These are phyloP conservation scores for Lasioglossum malachurum DNA, from an alignment of 2,888 invertebrate genomes.

Conservation along the genomic window DNA sequence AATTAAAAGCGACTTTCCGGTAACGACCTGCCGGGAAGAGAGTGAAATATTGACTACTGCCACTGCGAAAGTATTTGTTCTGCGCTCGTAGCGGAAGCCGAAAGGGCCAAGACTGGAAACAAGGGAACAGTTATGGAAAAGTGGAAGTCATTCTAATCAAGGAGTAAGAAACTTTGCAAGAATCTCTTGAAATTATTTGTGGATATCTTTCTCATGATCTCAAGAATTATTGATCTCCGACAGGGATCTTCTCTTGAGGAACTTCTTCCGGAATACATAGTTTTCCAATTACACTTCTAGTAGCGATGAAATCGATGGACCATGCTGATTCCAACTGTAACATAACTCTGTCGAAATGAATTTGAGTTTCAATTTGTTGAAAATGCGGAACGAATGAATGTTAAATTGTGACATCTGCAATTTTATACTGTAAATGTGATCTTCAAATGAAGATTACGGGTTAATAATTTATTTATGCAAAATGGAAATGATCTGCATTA, in stretches of 20 bases:
- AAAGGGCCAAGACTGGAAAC: neutral
- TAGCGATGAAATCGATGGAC: neutral
- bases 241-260: neutral
- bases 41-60: slow-evolving; percentile 34
- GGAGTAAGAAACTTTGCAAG: neutral
- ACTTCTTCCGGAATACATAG: neutral
- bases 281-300: neutral
- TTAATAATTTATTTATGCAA: neutral
- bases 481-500: neutral
- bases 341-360: neutral
- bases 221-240: neutral
- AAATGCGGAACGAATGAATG: no score
- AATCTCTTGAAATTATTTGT: neutral
- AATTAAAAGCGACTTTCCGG: slow-evolving; percentile 43
- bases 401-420: no score
- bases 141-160: slow-evolving; percentile 6
- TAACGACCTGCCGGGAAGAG: slow-evolving; percentile 23
- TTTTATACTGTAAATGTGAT: no score
- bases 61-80: slow-evolving; percentile 31
- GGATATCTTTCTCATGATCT: neutral
- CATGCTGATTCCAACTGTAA: neutral
- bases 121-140: neutral
- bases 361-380: neutral
- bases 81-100: neutral
- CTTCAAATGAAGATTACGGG: no score